Base-by-base conservation (phyloP, 2,797 vertebrate species). In the Sebastes flavidus region DNA sequence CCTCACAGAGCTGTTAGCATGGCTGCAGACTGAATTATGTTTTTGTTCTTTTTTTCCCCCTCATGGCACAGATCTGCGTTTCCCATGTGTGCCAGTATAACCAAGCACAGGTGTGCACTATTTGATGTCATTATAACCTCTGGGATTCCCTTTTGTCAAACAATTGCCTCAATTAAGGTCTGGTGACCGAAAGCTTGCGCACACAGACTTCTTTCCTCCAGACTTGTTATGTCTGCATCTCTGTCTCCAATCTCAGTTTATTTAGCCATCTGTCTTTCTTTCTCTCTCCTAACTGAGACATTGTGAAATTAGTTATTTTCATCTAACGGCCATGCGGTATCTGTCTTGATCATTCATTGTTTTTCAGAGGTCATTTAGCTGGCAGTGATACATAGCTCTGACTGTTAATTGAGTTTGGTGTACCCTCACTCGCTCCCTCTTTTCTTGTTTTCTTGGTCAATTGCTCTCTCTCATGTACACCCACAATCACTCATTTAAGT, bases 401-500 rank as follows among this genome's bases (percentile, higher is more conserved):
- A 36, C 16, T 63, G 29, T 54, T 69, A 61, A 82, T 58, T 74
- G 65, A n/a, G 49, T 69, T 72, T 62, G 12, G 16, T 76, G 63
- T 22, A 61, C 38, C n/a, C 11, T 60, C 38, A 25, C 12, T 62
- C 49, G 22, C 61, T 42, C 32, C 32, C 36, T 69, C 5, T 4
- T 7, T 49, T 60, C 9, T 67, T n/a, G 54, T 55, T 68, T 62
- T 56, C 10, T 67, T 68, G 38, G 30, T 60, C 54, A 70, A 61
- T 76, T 61, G 62, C 22, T 71, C 6, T 61, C 24, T 56, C 61
- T 77, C 32, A 71, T 75, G 49, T 63, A 52, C 73, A 65, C 29
- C 30, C 65, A 65, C 61, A 82, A 24, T 77, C 58, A 42, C 46
- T 69, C 75, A 71, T 62, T 77, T 69, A 36, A 79, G 56, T 56